Evolutionary conservation across 2,888 invertebrate genomes (phyloP).

Genomic region (Agonopterix subpropinquella): DNA sequence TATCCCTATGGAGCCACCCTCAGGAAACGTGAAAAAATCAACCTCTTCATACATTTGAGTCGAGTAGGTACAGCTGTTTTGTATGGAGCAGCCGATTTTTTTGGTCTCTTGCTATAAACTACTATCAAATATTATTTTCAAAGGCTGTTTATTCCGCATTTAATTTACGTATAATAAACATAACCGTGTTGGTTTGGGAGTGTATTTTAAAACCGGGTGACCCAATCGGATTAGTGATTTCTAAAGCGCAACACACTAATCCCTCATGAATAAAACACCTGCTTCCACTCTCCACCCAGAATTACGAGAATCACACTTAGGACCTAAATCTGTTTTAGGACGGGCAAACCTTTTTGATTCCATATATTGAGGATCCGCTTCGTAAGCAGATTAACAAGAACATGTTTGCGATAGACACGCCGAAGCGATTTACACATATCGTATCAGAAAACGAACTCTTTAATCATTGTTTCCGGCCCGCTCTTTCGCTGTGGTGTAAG

Average conservation of each 20-base stretch:
- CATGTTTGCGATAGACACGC: slow-evolving; percentile 28
- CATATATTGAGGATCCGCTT: slow-evolving; percentile 20
- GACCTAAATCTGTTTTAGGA: slow-evolving; percentile 28
- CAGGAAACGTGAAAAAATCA: no score
- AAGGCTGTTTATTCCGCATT: no score
- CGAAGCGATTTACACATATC: slow-evolving; percentile 33
- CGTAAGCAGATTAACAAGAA: slow-evolving; percentile 41
- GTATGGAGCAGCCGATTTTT: no score
- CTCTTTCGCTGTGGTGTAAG: slow-evolving; percentile 23
- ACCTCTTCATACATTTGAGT: no score
- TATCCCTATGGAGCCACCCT: no score
- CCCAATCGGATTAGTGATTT: slow-evolving; percentile 25
- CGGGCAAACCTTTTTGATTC: slow-evolving; percentile 28
- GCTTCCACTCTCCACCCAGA: slow-evolving; percentile 32
- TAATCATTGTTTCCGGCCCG: slow-evolving; percentile 27
- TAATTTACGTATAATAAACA: no score
- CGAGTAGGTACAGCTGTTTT: no score
- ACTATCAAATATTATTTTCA: no score
- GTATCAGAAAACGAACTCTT: slow-evolving; percentile 37
- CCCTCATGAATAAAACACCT: slow-evolving; percentile 36
- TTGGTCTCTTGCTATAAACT: no score
- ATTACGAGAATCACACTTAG: slow-evolving; percentile 34
- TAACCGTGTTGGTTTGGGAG: no score
- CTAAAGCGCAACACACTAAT: slow-evolving; percentile 16
- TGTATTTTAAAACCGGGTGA: not conserved